Conservation (phyloP, 1,140 invertebrate genomes). For the Melanaphis sacchari region DNA sequence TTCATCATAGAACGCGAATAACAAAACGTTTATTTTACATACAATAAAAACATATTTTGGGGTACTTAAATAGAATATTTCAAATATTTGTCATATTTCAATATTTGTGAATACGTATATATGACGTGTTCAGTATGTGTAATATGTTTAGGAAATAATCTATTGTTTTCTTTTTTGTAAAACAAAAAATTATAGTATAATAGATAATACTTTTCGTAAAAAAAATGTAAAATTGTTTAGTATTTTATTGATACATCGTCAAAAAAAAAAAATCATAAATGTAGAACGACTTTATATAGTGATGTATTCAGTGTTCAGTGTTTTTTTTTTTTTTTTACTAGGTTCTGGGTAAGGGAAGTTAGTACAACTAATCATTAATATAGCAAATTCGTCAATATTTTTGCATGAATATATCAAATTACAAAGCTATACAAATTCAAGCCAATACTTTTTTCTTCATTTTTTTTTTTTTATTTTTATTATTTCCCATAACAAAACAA, state of each 20-base stretch:
- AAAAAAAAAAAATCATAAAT: neutral
- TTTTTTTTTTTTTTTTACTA: too few species aligned
- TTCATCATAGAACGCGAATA: neutral
- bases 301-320: neutral
- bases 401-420: neutral
- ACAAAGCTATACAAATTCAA: neutral
- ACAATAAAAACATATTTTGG: neutral
- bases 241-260: neutral
- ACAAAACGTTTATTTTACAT: neutral
- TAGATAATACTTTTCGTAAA: neutral
- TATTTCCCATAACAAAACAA: too few species aligned
- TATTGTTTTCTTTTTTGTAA: neutral
- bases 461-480: too few species aligned
- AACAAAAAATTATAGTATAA: neutral
- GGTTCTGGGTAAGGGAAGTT: neutral
- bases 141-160: neutral
- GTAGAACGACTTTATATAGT: neutral
- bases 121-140: neutral
- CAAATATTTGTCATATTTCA: neutral
- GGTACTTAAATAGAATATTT: neutral
- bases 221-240: neutral
- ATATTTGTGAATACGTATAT: neutral
- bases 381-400: neutral
- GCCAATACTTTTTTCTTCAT: neutral
- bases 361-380: neutral